Percentiles rank a stretch among this genome's conserved stretches.
Conservation (phyloP, 2,888 invertebrate species). For the Onthophagus sagittarius region DNA sequence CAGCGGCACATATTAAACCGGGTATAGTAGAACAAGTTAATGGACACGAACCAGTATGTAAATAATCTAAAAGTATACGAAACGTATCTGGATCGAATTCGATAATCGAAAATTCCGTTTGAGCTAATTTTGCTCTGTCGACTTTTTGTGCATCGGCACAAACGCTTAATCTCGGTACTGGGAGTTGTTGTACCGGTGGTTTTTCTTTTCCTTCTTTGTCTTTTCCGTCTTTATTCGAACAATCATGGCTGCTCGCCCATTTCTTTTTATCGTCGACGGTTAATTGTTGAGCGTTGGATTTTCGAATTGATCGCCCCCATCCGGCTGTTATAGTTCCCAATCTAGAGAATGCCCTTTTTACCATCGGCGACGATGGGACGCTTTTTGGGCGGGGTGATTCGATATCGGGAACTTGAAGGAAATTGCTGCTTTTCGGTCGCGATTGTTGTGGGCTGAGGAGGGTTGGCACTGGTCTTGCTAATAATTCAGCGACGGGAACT, state of each 20-base stretch:
- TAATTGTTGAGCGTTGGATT: conserved; percentile 75
- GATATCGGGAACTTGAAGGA: conserved; percentile 86
- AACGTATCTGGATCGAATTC: conserved; percentile 94
- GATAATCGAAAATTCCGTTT: conserved; percentile 93
- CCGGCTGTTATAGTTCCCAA: conserved; percentile 86
- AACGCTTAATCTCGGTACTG: conserved; percentile 83
- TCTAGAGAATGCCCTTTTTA: conserved; percentile 86
- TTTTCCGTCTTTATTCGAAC: conserved; percentile 80
- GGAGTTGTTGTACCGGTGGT: conserved; percentile 66
- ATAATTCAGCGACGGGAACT: conserved; percentile 84
- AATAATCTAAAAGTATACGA: conserved; percentile 82
- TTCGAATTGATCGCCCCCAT: conserved; percentile 84
- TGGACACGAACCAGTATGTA: conserved; percentile 90
- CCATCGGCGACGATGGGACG: conserved; percentile 92
- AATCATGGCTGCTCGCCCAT: conserved; percentile 83
- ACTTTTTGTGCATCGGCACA: conserved; percentile 94
- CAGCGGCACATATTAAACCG: conserved; percentile 89
- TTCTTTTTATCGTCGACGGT: conserved; percentile 89
- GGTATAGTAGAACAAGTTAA: conserved; percentile 89
- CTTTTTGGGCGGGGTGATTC: conserved; percentile 88
- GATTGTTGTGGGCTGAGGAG: conserved; percentile 82
- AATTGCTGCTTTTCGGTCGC: conserved; percentile 85
- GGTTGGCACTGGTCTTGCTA: conserved; percentile 82
- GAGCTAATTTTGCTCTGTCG: conserved; percentile 84
- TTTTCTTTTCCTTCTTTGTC: conserved; percentile 78